Evolutionary conservation across 1,140 invertebrate species (phyloP).

Genomic region (Halesus radiatus): DNA sequence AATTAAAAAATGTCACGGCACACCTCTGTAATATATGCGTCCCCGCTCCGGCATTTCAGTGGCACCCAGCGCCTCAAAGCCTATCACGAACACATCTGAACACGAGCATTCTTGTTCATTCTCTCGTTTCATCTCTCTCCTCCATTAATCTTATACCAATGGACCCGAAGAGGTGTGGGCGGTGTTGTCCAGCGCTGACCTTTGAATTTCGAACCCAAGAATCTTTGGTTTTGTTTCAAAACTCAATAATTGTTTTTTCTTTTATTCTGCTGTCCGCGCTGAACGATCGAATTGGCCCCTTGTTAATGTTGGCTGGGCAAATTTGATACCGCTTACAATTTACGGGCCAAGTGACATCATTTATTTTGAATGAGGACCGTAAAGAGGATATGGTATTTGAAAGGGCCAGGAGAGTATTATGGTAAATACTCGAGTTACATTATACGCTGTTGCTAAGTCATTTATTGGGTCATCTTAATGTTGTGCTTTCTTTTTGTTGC

Average conservation of each 20-base stretch:
- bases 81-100: conserved; percentile 8
- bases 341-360: neutral
- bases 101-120: conserved; percentile 5
- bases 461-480: too few species aligned
- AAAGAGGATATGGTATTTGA: too few species aligned
- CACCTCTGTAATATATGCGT: too few species aligned
- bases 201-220: conserved; percentile 27
- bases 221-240: conserved; percentile 13
- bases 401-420: too few species aligned
- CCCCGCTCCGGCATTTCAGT: neutral
- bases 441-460: too few species aligned
- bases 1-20: too few species aligned
- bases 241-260: conserved; percentile 2
- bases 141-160: conserved; percentile 16
- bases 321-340: conserved; percentile 15
- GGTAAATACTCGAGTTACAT: too few species aligned
- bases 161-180: neutral
- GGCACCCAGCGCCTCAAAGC: neutral
- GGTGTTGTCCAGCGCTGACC: conserved; percentile 17
- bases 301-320: conserved; percentile 7
- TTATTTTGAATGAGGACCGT: neutral
- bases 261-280: conserved; percentile 13
- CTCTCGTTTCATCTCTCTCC: conserved; percentile 1
- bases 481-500: too few species aligned
- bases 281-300: neutral